Percentiles rank a stretch among this genome's conserved stretches.
These are phyloP conservation scores for Stomatorhinus ivindoensis DNA, from an alignment of 2,113 vertebrate species.

Conservation along the genomic window DNA sequence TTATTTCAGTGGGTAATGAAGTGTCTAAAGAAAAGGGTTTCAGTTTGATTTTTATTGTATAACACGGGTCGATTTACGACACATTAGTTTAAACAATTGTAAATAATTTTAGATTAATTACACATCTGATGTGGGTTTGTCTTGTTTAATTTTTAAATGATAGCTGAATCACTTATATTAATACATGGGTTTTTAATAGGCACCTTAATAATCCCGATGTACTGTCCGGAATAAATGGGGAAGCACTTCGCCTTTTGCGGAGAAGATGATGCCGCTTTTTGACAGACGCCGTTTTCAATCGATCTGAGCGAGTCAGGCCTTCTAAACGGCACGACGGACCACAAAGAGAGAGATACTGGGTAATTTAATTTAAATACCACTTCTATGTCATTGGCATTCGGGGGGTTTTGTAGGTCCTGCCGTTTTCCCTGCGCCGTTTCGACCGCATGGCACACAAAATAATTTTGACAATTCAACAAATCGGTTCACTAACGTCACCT, in stretches of 20 bases:
- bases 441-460: neutral
- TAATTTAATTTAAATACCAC: neutral
- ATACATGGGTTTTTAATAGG: neutral
- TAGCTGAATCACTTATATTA: neutral
- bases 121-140: neutral
- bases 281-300: neutral
- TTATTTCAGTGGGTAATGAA: neutral
- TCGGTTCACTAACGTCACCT: neutral
- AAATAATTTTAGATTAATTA: neutral
- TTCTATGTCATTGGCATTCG: neutral
- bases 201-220: neutral
- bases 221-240: neutral
- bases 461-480: slow-evolving; percentile 1
- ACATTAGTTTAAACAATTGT: neutral
- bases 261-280: neutral
- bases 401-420: neutral
- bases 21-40: neutral
- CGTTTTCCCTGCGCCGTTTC: neutral
- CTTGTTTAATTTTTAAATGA: neutral
- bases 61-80: neutral
- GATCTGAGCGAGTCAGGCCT: neutral
- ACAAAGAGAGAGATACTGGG: neutral
- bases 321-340: neutral
- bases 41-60: neutral
- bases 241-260: neutral